Percentiles rank a stretch among this genome's conserved stretches.
Evolutionary conservation across 2,113 vertebrate species (phyloP).

Genomic region (Bubo scandiacus): DNA sequence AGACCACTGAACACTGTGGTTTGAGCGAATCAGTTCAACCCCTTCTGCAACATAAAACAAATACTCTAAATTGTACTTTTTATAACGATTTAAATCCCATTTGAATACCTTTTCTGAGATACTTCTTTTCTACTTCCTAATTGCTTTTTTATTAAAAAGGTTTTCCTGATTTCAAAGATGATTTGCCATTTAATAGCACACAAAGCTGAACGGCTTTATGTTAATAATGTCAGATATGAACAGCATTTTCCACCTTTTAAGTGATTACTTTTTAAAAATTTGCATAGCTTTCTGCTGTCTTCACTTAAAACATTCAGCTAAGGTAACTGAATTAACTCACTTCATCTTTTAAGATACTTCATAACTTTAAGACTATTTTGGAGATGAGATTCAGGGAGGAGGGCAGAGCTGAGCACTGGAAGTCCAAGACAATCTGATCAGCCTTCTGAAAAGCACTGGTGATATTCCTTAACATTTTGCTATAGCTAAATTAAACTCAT

Average conservation of each 20-base stretch:
- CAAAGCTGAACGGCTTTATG: background rate
- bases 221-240: background rate
- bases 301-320: background rate
- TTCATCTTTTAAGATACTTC: background rate
- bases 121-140: background rate
- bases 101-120: background rate
- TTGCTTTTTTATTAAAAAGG: background rate
- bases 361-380: background rate
- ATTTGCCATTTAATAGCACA: background rate
- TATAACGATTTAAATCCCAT: background rate
- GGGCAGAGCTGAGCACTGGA: background rate
- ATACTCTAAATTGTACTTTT: background rate
- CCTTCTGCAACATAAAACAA: background rate
- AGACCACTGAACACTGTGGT: background rate
- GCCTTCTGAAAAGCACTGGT: background rate
- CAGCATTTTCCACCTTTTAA: background rate
- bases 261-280: background rate
- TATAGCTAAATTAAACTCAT: background rate
- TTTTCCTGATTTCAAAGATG: background rate
- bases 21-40: background rate
- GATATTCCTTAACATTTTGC: background rate
- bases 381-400: background rate
- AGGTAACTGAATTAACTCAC: background rate
- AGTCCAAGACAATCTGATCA: background rate
- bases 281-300: background rate